Base-by-base conservation (phyloP, 1,140 invertebrate genomes). In the Drosophila tsacasi region DNA sequence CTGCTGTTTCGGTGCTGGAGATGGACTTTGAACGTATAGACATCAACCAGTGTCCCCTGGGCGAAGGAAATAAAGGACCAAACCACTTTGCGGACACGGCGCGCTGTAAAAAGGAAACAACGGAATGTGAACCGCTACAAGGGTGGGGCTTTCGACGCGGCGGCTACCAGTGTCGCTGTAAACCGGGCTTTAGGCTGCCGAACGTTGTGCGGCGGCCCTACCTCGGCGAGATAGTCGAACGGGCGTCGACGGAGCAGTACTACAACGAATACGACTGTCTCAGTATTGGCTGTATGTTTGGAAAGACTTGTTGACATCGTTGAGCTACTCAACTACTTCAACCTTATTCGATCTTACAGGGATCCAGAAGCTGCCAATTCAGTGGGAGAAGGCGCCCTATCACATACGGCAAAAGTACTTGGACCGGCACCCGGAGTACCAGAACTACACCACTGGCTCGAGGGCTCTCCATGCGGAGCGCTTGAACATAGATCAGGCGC, bases 1-100 rank as follows among this genome's bases (percentile, higher is more conserved):
- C 98, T 3, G 98, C 97, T 27, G 96, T 97, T 52, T 95, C 97
- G 1, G 97, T 99, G 1, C 95, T 99, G 92, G 98, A 99, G 95
- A 97, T 99, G 95, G 98, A 99, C 92, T 98, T 98, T 94, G 98
- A 99, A 75, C 95, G 98, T 85, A 97, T 99, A 93, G 98, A 99
- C 93, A 98, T 99, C 93, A 99, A 99, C 94, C 98, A 99, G 89
- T 99, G 98, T 95, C 98, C 98, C 0, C 94, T 94, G 67, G 97
- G 97, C 68, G 93, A 96, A 85, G 98, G 98, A 30, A 99, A 99
- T 93, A 96, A 95, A 68, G 95, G 95, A 17, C 97, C 97, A 0
- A 99, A 99, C 94, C 95, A 94, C 92, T 99, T 99, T 95, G 96
- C 96, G 44, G 96, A 97, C 79, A 99, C 98, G 8, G 97, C 97